These are phyloP conservation scores for Oryzias celebensis DNA, from an alignment of 2,113 vertebrate genomes.

Conservation along the genomic window DNA sequence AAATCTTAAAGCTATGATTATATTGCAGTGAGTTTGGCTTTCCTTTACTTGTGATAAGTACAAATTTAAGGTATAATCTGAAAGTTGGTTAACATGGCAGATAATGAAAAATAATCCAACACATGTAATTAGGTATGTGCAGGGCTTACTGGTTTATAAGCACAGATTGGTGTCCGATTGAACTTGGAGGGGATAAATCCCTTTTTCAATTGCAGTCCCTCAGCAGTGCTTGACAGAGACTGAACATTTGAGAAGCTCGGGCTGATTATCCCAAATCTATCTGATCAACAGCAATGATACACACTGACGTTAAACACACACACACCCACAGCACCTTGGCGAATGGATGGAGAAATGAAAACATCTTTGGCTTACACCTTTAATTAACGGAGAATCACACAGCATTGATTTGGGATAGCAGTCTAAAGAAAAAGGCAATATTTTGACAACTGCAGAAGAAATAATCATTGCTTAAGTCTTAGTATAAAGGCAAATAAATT, in stretches of 20 bases:
- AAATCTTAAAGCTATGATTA: constrained; percentile 30
- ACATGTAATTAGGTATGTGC: constrained; percentile 8
- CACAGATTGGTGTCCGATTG: constrained; percentile 15
- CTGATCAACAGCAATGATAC: constrained; percentile 21
- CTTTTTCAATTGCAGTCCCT: constrained; percentile 29
- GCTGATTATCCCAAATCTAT: constrained; percentile 12
- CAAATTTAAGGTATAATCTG: constrained; percentile 14
- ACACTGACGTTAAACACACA: background rate
- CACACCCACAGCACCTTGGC: background rate
- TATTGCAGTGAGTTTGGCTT: constrained; percentile 28
- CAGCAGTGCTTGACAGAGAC: constrained; percentile 6
- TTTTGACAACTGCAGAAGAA: background rate
- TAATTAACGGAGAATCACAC: constrained; percentile 14
- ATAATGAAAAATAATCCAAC: constrained; percentile 14
- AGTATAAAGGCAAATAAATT: background rate
- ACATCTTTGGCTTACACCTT: constrained; percentile 21
- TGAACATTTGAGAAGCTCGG: constrained; percentile 18
- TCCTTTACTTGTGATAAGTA: constrained; percentile 7
- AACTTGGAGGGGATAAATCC: constrained; percentile 28
- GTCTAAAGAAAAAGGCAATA: background rate
- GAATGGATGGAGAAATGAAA: constrained; percentile 24
- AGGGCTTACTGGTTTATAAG: constrained; percentile 12
- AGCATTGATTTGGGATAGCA: constrained; percentile 12
- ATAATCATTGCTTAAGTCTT: constrained; percentile 22
- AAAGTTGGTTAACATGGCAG: constrained; percentile 18